These are phyloP conservation scores for Volucella inflata DNA, from an alignment of 2,888 invertebrate genomes.

Conservation along the genomic window DNA sequence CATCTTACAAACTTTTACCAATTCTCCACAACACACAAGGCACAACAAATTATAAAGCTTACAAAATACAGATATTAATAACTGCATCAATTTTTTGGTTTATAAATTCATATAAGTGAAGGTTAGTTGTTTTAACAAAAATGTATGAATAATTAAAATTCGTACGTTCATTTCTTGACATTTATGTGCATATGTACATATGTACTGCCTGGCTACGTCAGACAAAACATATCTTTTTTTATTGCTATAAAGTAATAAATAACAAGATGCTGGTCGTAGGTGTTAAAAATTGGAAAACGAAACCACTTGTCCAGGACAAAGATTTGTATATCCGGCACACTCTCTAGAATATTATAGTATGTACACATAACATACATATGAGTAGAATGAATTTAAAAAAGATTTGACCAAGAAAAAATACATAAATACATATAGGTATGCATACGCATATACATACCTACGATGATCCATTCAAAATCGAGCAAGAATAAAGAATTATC, in stretches of 20 bases:
- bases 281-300: constrained; percentile 56
- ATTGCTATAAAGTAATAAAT: constrained; percentile 33
- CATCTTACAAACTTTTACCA: constrained; percentile 69
- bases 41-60: constrained; percentile 34
- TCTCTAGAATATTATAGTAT: constrained; percentile 1
- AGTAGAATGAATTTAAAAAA: too few species aligned
- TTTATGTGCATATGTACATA: neutral
- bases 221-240: constrained; percentile 1
- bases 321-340: constrained; percentile 52
- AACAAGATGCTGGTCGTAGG: constrained; percentile 59
- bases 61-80: neutral
- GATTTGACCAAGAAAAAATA: too few species aligned
- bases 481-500: constrained; percentile 39
- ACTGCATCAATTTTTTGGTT: too few species aligned
- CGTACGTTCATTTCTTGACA: neutral
- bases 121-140: too few species aligned
- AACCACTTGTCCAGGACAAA: constrained; percentile 60
- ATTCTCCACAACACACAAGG: constrained; percentile 47
- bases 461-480: constrained; percentile 33
- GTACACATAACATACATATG: too few species aligned
- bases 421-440: constrained; percentile 19
- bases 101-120: too few species aligned
- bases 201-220: neutral
- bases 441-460: neutral
- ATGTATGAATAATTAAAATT: neutral